A percentile compares a stretch with the other conserved stretches of the same genome.
Evolutionary conservation across 2,888 invertebrate genomes (phyloP).

Genomic region (Rhogogaster chlorosoma): DNA sequence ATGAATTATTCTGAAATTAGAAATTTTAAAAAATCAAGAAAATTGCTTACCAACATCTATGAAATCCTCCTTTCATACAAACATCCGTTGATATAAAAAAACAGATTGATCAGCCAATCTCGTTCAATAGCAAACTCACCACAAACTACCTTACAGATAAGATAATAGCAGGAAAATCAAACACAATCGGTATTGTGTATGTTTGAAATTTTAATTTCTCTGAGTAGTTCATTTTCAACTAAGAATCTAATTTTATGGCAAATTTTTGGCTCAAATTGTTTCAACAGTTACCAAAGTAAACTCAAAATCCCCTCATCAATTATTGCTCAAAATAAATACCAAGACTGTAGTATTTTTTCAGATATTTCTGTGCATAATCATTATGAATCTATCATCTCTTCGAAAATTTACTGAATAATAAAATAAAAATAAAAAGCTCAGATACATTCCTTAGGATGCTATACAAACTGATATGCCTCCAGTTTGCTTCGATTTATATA

Average conservation of each 20-base stretch:
- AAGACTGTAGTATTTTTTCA: background rate
- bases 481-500: background rate
- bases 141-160: background rate
- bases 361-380: background rate
- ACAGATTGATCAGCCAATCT: background rate
- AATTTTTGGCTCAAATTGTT: background rate
- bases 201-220: background rate
- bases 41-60: too few relatives aligned
- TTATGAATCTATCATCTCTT: background rate
- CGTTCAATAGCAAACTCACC: background rate
- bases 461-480: background rate
- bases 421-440: background rate
- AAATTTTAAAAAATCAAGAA: background rate
- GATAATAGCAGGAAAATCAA: background rate
- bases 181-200: background rate
- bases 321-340: background rate
- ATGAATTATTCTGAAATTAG: too few relatives aligned
- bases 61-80: background rate
- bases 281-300: background rate
- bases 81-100: background rate
- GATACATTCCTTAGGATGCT: background rate
- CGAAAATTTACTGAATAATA: background rate
- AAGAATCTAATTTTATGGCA: background rate
- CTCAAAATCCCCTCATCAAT: background rate
- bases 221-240: background rate